Conservation (phyloP, 1,140 invertebrate species). For the Metaphire vulgaris region DNA sequence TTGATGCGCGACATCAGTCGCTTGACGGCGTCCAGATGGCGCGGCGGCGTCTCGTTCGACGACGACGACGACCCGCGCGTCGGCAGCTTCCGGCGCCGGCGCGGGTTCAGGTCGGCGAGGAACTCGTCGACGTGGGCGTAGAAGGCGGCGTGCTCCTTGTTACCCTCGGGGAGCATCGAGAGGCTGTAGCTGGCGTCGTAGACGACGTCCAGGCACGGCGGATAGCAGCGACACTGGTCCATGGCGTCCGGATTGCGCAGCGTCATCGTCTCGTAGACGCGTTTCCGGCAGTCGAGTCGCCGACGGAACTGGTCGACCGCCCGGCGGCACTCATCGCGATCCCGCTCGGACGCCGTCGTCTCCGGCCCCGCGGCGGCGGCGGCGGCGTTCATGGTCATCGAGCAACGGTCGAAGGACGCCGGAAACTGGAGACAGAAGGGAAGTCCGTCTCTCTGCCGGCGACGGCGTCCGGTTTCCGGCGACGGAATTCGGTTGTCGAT, state of each 20-base stretch:
- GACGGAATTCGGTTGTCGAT: conserved; percentile 26
- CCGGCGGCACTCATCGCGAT: neutral
- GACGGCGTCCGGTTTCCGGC: neutral
- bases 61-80: neutral
- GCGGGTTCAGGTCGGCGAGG: conserved; percentile 1
- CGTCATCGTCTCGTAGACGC: conserved; percentile 23
- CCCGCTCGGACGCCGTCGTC: neutral
- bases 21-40: neutral
- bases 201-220: conserved; percentile 24
- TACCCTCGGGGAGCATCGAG: conserved; percentile 21
- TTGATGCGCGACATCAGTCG: conserved; percentile 15
- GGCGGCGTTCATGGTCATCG: neutral
- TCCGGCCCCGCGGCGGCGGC: too few species aligned
- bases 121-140: conserved; percentile 20
- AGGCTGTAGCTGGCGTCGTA: conserved; percentile 28
- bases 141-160: conserved; percentile 21
- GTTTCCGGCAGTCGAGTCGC: conserved; percentile 19
- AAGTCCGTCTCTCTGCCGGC: neutral
- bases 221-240: conserved; percentile 23
- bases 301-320: neutral
- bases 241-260: conserved; percentile 23
- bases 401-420: neutral
- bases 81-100: neutral
- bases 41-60: too few species aligned
- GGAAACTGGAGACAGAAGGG: conserved; percentile 9